A percentile compares a stretch with the other conserved stretches of the same genome.
Conservation (phyloP, 1,140 invertebrate genomes). For the Coptotermes formosanus region DNA sequence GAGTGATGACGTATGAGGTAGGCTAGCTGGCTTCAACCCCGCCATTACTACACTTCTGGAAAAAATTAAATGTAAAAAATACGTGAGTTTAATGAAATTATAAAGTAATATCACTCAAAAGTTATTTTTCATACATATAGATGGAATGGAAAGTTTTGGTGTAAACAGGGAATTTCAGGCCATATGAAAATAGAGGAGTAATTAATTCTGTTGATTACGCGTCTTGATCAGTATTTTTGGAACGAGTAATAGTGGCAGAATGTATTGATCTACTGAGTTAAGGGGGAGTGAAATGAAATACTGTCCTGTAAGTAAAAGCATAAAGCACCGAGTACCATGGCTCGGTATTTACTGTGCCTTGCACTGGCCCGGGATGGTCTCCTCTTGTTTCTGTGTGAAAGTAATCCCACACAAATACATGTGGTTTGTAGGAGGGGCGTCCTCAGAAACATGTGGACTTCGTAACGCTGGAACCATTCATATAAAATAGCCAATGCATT, state of each 20-base stretch:
- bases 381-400: background rate
- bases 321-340: conserved; percentile 26
- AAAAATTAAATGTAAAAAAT: conserved; percentile 4
- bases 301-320: conserved; percentile 30
- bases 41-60: conserved; percentile 24
- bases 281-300: conserved; percentile 31
- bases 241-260: conserved; percentile 20
- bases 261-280: conserved; percentile 33
- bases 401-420: conserved; percentile 11
- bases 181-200: background rate
- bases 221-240: conserved; percentile 21
- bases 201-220: background rate
- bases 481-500: background rate
- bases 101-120: background rate
- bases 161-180: background rate
- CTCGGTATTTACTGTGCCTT: background rate
- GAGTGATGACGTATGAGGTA: conserved; percentile 32
- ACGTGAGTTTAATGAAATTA: background rate
- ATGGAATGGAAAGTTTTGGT: background rate
- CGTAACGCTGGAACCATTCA: background rate
- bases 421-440: background rate
- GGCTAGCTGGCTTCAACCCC: conserved; percentile 1
- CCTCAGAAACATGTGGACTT: background rate
- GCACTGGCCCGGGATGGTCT: background rate
- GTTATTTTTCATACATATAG: background rate